Evolutionary conservation across 1,140 invertebrate species (phyloP).

Genomic region (Drosophila murphyi): DNA sequence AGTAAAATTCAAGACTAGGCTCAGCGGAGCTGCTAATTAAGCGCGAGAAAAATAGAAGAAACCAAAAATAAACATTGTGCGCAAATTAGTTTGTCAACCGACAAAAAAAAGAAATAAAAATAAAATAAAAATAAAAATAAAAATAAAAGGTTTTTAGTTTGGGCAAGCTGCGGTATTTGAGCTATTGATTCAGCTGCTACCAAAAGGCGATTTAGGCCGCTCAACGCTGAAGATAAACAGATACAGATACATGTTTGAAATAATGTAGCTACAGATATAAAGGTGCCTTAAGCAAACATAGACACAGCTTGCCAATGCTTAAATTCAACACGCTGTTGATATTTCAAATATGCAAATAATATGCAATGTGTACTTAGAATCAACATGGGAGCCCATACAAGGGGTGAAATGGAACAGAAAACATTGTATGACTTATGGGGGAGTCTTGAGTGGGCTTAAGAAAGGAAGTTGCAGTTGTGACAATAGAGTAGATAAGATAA

Average conservation of each 20-base stretch:
- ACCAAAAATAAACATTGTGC: slow-evolving; percentile 24
- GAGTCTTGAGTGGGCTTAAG: not conserved
- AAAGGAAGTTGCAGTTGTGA: slow-evolving; percentile 1
- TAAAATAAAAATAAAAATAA: slow-evolving; percentile 23
- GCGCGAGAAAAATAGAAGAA: slow-evolving; percentile 31
- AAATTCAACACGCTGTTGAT: slow-evolving; percentile 2
- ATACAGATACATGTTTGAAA: slow-evolving; percentile 46
- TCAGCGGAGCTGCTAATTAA: slow-evolving; percentile 61
- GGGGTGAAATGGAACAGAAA: no score
- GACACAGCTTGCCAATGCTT: slow-evolving; percentile 30
- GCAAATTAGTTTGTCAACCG: slow-evolving; percentile 74
- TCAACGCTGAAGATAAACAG: slow-evolving; percentile 6
- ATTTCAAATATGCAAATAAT: slow-evolving; percentile 25
- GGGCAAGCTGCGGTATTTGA: slow-evolving; percentile 32
- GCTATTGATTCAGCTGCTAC: slow-evolving; percentile 62
- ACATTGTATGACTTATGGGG: not conserved
- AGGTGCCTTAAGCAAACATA: slow-evolving; percentile 12
- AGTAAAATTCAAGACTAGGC: slow-evolving; percentile 66
- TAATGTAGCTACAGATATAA: slow-evolving; percentile 49
- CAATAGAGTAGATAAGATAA: slow-evolving; percentile 2
- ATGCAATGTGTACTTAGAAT: slow-evolving; percentile 10
- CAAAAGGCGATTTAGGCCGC: slow-evolving; percentile 57
- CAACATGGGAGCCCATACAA: not conserved
- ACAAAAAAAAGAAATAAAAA: not conserved
- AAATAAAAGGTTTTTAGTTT: slow-evolving; percentile 58